Base-by-base conservation (phyloP, 2,888 invertebrate genomes). In the Mimumesa dahlbomi region DNA sequence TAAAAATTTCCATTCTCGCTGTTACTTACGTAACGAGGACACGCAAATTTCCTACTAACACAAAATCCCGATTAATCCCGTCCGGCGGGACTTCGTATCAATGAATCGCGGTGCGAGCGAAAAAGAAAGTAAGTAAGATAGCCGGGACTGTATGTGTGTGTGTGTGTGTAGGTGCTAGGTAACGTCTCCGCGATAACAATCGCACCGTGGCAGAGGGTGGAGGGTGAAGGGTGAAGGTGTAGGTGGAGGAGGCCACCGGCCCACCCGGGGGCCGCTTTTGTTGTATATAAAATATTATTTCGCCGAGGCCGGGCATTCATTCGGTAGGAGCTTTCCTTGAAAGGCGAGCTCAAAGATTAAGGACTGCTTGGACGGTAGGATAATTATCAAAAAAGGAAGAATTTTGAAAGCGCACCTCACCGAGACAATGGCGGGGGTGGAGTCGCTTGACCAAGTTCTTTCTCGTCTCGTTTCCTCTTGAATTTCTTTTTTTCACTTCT, bases 221-320 rank as follows among this genome's bases (percentile, higher is more conserved):
- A 25, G 56, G 59, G 53, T 16, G 77, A 43, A 43, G 73, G n/a
- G 66, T 56, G 68, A 57, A 48, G 57, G 62, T 14, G 34, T 11
- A 40, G 43, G 14, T 22, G 45, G 48, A 50, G 21, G 52, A 61
- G 64, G 50, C 62, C 45, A 58, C 52, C 34, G 34, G 64, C 53
- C 67, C 46, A 48, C 53, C 53, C 56, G 65, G 68, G 64, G 66
- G 50, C 53, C 73, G 66, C 82, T 82, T 82, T 86, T 87, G 86
- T 87, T 86, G 82, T 82, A 81, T 84, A 83, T 85, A 85, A 86
- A 86, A 86, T 87, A 86, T 86, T 86, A 86, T 86, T 86, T 86
- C 77, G 83, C 83, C 82, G 82, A 77, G 77, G 66, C 73, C 75
- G 78, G 79, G 83, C 80, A 85, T 87, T 86, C 84, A 85, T 83